A percentile compares a stretch with the other conserved stretches of the same genome.
Conservation (phyloP, 2,888 invertebrate genomes). For the Ferrisia virgata region DNA sequence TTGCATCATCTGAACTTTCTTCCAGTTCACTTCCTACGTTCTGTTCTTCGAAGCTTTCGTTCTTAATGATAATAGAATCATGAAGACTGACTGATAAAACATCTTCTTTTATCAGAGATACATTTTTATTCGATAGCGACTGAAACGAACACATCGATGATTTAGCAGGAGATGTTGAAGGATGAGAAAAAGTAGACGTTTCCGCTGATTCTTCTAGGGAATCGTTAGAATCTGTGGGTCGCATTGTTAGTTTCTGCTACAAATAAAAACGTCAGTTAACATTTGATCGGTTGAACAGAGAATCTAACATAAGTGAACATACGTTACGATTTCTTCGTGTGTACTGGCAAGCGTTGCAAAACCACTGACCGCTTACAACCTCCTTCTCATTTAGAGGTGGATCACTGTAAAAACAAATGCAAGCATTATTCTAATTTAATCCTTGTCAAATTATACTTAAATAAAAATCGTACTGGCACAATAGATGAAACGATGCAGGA, state of each 20-base stretch:
- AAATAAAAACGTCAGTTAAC: neutral
- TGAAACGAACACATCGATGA: neutral
- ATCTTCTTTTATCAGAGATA: neutral
- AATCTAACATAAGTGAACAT: neutral
- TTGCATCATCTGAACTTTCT: neutral
- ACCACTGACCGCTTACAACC: constrained; percentile 87
- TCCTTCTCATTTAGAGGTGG: constrained; percentile 87
- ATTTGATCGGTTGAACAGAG: neutral
- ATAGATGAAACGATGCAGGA: constrained; percentile 91
- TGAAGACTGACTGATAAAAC: neutral
- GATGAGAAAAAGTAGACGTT: neutral
- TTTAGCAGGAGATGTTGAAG: neutral
- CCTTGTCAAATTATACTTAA: neutral
- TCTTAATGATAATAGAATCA: neutral
- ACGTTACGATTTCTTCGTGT: neutral
- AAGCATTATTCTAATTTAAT: neutral
- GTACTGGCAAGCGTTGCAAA: constrained; percentile 74
- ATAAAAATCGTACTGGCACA: constrained; percentile 76
- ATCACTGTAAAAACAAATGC: constrained; percentile 63
- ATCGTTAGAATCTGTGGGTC: neutral
- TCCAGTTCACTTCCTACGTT: neutral
- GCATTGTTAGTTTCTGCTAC: neutral
- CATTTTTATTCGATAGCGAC: neutral
- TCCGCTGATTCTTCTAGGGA: neutral
- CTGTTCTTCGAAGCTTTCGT: neutral